phyloP scores from a whole-genome alignment of 2,888 invertebrate genomes.

The Eustalomyia histrio region DNA sequence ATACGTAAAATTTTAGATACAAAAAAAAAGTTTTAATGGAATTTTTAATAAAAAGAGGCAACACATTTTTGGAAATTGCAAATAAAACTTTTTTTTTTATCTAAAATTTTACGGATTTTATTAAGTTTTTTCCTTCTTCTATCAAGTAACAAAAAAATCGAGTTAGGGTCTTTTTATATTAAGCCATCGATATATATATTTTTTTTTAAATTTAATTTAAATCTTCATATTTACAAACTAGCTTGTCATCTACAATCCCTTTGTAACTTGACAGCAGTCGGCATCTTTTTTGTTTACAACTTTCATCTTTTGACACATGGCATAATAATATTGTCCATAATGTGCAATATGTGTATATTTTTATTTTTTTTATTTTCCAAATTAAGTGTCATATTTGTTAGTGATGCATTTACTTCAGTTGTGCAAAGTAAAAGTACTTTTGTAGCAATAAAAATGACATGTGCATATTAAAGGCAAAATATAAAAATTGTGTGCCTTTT shows the following conservation, averaged over 20 bases:
- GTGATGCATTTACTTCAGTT: conserved; percentile 28
- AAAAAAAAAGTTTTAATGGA: too few species aligned
- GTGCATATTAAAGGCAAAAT: conserved; percentile 17
- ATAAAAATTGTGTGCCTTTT: neutral
- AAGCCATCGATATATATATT: too few species aligned
- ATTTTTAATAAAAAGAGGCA: too few species aligned
- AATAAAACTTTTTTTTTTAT: too few species aligned
- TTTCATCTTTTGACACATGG: conserved; percentile 64
- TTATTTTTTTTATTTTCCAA: conserved; percentile 47
- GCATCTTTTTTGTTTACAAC: conserved; percentile 31
- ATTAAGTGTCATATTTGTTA: conserved; percentile 67
- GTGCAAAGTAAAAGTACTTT: conserved; percentile 54
- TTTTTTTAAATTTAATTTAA: conserved; percentile 20
- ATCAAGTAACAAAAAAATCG: too few species aligned
- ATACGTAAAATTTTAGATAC: too few species aligned
- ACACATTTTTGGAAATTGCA: too few species aligned
- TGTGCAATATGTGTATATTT: conserved; percentile 34
- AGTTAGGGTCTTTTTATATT: too few species aligned
- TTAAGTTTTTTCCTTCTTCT: too few species aligned
- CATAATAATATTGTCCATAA: conserved; percentile 64
- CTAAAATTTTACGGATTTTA: too few species aligned
- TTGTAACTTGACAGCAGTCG: neutral
- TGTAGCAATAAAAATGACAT: conserved; percentile 56
- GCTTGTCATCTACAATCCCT: conserved; percentile 60
- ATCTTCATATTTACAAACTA: conserved; percentile 58